Evolutionary conservation across 2,888 invertebrate genomes (phyloP), one percentile per base, ranked within the genome.

Genomic region (Creontiades dilutus): DNA sequence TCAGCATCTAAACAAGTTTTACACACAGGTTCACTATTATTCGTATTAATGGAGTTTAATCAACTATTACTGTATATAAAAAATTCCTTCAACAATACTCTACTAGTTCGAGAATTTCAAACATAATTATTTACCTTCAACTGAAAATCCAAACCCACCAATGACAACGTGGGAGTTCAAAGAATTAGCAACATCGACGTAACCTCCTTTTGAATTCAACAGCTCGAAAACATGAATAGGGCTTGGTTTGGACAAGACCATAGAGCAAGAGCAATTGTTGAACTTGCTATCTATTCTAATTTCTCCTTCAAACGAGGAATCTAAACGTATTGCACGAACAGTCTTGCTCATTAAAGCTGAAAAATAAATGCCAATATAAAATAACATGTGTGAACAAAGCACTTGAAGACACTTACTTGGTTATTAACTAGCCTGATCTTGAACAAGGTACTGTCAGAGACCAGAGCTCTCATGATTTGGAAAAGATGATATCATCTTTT

Each of bases 241-340:
- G 52, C 52, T 82, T 0, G 82, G 82, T 5, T 14, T 14, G 0
- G 19, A 37, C 48, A 82, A 14, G 2, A 19, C 55, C 48, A 52
- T 27, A 7, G 82, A 52, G 23, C 82, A 82, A 0, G 48, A 28
- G 28, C 5, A 14, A 19, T 80, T 47, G 52, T 16, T 47, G 48
- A 47, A 47, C 23, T 52, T 27, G 55, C 82, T 52, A 27, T 16
- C 75, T 28, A 86, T 28, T 86, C 37, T 86, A 19, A 90, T 47
- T 75, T 82, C 81, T 14, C 90, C 90, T 90, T 90, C 89, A 75
- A 90, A 90, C n/a, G 81, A 85, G 4, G 48, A n/a, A 16, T 80
- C 68, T 3, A 87, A 78, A 27, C 68, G 12, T 14, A 89, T 16
- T 61, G 85, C 85, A 28, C 61, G 47, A 23, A 90, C 27, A 23